phyloP scores from a whole-genome alignment of 2,113 vertebrate genomes.

The Ginglymostoma cirratum region DNA sequence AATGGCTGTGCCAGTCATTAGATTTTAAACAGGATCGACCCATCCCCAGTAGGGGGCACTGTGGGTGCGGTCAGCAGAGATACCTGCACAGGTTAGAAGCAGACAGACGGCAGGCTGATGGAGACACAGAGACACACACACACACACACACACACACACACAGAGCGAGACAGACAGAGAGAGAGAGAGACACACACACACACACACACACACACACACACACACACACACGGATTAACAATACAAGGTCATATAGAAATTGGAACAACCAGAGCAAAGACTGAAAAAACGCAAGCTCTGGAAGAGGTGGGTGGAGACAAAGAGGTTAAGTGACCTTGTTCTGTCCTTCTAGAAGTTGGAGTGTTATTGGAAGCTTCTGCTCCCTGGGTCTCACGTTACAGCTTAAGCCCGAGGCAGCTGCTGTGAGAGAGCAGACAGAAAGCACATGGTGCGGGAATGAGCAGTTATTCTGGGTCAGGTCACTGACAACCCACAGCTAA shows the following conservation, averaged over 20 bases:
- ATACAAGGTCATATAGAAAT: background rate
- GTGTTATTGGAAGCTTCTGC: background rate
- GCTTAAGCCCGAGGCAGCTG: constrained; percentile 32
- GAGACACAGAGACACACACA: background rate
- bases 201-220: background rate
- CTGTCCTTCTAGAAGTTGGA: constrained; percentile 22
- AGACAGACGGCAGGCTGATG: background rate
- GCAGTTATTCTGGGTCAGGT: constrained; percentile 4
- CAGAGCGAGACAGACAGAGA: background rate
- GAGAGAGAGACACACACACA: background rate
- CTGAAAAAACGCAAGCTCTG: too few species aligned
- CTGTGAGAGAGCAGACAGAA: background rate
- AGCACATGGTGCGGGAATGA: background rate
- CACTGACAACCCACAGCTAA: background rate
- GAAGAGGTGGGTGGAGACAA: background rate
- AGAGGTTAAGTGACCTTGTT: constrained; percentile 7
- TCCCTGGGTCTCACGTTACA: constrained; percentile 10
- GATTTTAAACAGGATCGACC: background rate
- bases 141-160: background rate
- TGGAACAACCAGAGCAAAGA: background rate
- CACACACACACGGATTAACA: background rate
- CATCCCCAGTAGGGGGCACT: background rate
- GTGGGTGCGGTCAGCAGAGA: background rate
- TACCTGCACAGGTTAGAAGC: background rate
- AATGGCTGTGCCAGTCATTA: background rate